Percentiles rank a stretch among this genome's conserved stretches.
phyloP scores from a whole-genome alignment of 2,797 vertebrate species.

The Semotilus atromaculatus region DNA sequence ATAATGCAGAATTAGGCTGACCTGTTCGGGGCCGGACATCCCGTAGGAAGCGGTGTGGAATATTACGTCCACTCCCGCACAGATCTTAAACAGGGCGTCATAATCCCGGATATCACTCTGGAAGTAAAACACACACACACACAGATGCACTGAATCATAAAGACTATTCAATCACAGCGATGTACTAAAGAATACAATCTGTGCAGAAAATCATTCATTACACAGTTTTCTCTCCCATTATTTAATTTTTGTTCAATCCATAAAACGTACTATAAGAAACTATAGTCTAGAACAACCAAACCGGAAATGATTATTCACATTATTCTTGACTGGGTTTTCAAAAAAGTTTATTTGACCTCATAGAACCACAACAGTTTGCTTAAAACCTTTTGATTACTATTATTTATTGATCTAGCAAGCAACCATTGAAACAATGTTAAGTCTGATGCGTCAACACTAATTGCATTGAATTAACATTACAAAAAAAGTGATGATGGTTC shows the following conservation, averaged over 20 bases:
- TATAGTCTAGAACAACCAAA: background rate
- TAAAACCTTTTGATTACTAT: background rate
- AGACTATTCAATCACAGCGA: background rate
- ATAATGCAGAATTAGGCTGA: slow-evolving; percentile 60
- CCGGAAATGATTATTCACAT: background rate
- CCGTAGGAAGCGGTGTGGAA: slow-evolving; percentile 93
- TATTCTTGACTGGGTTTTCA: background rate
- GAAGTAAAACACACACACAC: slow-evolving; percentile 38
- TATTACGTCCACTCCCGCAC: slow-evolving; percentile 87
- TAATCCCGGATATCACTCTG: slow-evolving; percentile 91
- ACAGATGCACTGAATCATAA: background rate
- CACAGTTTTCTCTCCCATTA: background rate
- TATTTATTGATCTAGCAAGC: background rate
- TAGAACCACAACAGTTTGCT: background rate
- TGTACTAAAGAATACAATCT: background rate
- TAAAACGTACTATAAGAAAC: background rate
- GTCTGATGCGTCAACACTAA: background rate
- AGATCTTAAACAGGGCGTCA: slow-evolving; percentile 80
- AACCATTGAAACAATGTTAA: background rate
- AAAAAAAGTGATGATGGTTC: background rate
- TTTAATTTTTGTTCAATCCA: background rate
- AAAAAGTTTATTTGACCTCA: background rate
- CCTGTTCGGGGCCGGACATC: slow-evolving; percentile 91
- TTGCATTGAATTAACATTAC: background rate
- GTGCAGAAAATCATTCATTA: background rate